These are phyloP conservation scores for Pipistrellus kuhlii DNA, from an alignment of 2,797 vertebrate species.

Conservation along the genomic window DNA sequence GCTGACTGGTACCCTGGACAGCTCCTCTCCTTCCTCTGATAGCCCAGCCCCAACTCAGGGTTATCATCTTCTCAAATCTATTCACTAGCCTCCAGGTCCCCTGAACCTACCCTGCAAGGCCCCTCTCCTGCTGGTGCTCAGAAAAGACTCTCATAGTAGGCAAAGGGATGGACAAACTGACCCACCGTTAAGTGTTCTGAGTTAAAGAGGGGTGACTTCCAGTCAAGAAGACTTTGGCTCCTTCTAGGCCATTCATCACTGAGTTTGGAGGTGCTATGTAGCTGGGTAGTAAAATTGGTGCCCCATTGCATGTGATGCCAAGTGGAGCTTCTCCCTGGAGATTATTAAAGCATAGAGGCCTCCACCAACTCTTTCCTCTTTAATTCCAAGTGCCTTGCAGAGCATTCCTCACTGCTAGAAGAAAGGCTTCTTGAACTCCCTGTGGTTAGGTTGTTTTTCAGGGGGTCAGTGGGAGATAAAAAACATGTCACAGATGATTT, in stretches of 20 bases:
- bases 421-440: background rate
- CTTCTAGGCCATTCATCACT: background rate
- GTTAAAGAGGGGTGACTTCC: background rate
- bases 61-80: background rate
- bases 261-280: background rate
- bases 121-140: background rate
- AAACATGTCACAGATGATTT: background rate
- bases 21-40: background rate
- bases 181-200: background rate
- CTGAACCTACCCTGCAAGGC: background rate
- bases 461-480: background rate
- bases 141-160: background rate
- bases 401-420: background rate
- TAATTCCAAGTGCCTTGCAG: background rate
- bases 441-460: background rate
- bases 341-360: background rate
- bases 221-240: background rate
- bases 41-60: no score
- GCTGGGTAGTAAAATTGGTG: background rate
- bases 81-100: background rate
- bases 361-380: background rate
- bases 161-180: background rate
- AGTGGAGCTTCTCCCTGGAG: background rate
- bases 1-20: background rate
- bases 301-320: no score